A percentile compares a stretch with the other conserved stretches of the same genome.
These are phyloP conservation scores for Cremastinae sp. DNA, from an alignment of 2,888 invertebrate genomes.

Conservation along the genomic window DNA sequence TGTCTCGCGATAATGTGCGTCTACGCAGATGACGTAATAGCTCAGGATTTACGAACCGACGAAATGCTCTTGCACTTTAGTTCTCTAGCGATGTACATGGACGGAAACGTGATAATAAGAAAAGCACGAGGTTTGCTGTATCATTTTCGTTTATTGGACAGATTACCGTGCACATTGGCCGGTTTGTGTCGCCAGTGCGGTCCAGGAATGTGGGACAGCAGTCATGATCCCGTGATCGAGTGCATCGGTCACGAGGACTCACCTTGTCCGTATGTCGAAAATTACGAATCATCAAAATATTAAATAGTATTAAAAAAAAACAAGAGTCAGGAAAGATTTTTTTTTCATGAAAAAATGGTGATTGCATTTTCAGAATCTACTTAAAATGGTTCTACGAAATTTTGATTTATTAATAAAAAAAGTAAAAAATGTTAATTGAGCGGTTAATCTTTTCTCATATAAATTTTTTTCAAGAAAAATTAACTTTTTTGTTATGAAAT, in stretches of 20 bases:
- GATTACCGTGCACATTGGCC: slow-evolving; percentile 93
- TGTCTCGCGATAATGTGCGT: slow-evolving; percentile 96
- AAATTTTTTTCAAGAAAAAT: slow-evolving; percentile 45
- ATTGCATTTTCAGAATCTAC: no score
- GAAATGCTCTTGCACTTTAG: slow-evolving; percentile 98
- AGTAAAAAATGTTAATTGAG: slow-evolving; percentile 2
- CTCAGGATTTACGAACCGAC: slow-evolving; percentile 94
- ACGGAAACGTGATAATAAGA: slow-evolving; percentile 92
- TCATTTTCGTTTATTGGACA: slow-evolving; percentile 92
- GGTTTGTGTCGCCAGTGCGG: slow-evolving; percentile 94
- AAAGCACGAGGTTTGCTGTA: slow-evolving; percentile 95
- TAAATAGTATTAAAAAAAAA: slow-evolving; percentile 46
- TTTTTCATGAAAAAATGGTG: no score
- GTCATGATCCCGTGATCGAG: slow-evolving; percentile 92
- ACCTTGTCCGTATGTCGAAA: slow-evolving; percentile 79
- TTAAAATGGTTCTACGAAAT: no score
- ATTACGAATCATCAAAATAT: slow-evolving; percentile 68
- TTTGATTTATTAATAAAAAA: no score
- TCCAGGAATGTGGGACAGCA: slow-evolving; percentile 97
- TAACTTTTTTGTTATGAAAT: no score
- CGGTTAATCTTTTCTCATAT: slow-evolving; percentile 59
- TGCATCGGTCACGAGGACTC: slow-evolving; percentile 88
- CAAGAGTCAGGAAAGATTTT: no score
- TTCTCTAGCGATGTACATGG: slow-evolving; percentile 98
- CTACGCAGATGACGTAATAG: slow-evolving; percentile 95